Conservation (phyloP, 1,140 invertebrate species). For the Aphidius ervi region DNA sequence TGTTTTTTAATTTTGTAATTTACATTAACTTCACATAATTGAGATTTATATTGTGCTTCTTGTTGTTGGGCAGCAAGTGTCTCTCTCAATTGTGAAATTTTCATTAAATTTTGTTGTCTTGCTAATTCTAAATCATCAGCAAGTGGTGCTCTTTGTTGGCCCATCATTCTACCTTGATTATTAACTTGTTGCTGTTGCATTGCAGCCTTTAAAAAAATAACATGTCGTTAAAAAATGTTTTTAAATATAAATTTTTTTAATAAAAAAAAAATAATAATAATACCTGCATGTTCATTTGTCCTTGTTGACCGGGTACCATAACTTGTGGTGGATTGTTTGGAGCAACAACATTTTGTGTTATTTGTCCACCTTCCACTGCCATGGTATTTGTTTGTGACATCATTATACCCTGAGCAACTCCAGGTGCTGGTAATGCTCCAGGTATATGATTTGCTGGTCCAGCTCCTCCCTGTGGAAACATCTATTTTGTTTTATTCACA, state of each 20-base stretch:
- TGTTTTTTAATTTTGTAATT: too few relatives aligned
- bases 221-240: neutral
- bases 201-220: slow-evolving; percentile 22
- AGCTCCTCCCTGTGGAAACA: slow-evolving; percentile 28
- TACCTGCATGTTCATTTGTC: slow-evolving; percentile 52
- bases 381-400: slow-evolving; percentile 61
- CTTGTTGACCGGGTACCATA: slow-evolving; percentile 45
- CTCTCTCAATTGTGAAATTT: slow-evolving; percentile 66
- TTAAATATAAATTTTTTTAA: neutral
- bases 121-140: slow-evolving; percentile 59
- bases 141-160: slow-evolving; percentile 50
- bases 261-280: too few relatives aligned
- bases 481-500: slow-evolving; percentile 11
- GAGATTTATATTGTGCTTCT: slow-evolving; percentile 71
- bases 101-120: slow-evolving; percentile 65
- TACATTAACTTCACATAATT: slow-evolving; percentile 60
- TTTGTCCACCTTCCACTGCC: slow-evolving; percentile 61
- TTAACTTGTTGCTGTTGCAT: slow-evolving; percentile 38
- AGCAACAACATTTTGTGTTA: slow-evolving; percentile 57
- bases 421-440: slow-evolving; percentile 47
- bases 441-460: slow-evolving; percentile 44
- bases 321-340: slow-evolving; percentile 46
- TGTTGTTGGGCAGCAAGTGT: slow-evolving; percentile 71
- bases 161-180: slow-evolving; percentile 39
- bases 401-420: slow-evolving; percentile 54